Evolutionary conservation across 2,797 vertebrate genomes (phyloP).

Genomic region (Malurus leucopterus): DNA sequence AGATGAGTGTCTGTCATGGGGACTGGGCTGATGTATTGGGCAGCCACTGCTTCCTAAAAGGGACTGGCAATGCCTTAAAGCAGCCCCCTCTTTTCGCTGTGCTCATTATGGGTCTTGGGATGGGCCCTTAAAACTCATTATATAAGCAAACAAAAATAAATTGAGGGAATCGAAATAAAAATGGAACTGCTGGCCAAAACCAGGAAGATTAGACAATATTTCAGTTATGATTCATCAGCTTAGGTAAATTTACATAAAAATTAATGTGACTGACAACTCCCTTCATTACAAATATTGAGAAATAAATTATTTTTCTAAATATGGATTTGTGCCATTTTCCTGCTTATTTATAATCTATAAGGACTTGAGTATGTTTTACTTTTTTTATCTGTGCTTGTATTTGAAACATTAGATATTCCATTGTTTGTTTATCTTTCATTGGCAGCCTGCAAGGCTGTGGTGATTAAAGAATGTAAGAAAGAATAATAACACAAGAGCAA

Average conservation of each 20-base stretch:
- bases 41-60: background rate
- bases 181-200: background rate
- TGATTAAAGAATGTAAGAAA: background rate
- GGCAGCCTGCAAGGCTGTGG: background rate
- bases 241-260: constrained; percentile 56
- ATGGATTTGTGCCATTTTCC: background rate
- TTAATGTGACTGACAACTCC: constrained; percentile 28
- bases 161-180: background rate
- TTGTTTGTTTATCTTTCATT: constrained; percentile 17
- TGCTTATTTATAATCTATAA: constrained; percentile 1
- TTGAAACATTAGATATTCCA: background rate
- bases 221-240: constrained; percentile 45
- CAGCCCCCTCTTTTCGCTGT: background rate
- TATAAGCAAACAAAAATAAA: constrained; percentile 16
- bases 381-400: background rate
- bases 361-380: background rate
- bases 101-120: background rate
- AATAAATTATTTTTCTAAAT: constrained; percentile 21
- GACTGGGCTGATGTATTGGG: background rate
- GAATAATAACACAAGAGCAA: background rate
- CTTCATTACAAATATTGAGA: constrained; percentile 16
- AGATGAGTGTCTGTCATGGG: constrained; percentile 27
- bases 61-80: background rate
- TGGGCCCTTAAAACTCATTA: background rate
- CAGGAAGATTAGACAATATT: constrained; percentile 30